phyloP scores from a whole-genome alignment of 1,140 invertebrate species.

The Musca vetustissima region DNA sequence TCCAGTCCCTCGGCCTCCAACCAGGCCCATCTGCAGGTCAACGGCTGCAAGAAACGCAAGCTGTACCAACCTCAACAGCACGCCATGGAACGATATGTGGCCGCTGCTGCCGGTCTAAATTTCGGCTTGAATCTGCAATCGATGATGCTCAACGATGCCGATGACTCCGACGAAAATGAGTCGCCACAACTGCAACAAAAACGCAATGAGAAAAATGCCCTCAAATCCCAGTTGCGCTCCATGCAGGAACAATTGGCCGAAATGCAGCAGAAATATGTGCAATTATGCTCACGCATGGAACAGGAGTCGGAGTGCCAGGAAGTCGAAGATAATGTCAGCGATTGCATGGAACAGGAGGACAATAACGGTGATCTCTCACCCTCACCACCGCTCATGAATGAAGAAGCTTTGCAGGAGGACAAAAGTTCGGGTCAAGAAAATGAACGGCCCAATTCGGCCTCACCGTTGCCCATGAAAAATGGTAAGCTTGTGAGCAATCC shows the following conservation, averaged over 20 bases:
- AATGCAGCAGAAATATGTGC: constrained; percentile 89
- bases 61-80: constrained; percentile 96
- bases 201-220: constrained; percentile 78
- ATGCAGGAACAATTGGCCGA: constrained; percentile 87
- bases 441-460: constrained; percentile 60
- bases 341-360: constrained; percentile 64
- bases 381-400: constrained; percentile 43
- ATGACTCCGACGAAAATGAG: constrained; percentile 74
- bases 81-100: constrained; percentile 69
- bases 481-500: constrained; percentile 25
- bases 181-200: constrained; percentile 75
- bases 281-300: constrained; percentile 82
- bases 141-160: constrained; percentile 65
- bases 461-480: constrained; percentile 46
- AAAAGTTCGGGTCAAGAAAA: constrained; percentile 56
- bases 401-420: background rate
- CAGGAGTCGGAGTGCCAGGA: constrained; percentile 73
- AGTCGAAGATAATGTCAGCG: constrained; percentile 71
- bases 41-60: constrained; percentile 94
- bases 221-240: constrained; percentile 80
- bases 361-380: constrained; percentile 55
- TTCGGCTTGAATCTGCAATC: constrained; percentile 56
- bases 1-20: constrained; percentile 72
- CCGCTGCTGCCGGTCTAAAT: constrained; percentile 58
- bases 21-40: constrained; percentile 70